Conservation (phyloP, 2,888 invertebrate genomes). For the Hirtodrosophila cameraria region DNA sequence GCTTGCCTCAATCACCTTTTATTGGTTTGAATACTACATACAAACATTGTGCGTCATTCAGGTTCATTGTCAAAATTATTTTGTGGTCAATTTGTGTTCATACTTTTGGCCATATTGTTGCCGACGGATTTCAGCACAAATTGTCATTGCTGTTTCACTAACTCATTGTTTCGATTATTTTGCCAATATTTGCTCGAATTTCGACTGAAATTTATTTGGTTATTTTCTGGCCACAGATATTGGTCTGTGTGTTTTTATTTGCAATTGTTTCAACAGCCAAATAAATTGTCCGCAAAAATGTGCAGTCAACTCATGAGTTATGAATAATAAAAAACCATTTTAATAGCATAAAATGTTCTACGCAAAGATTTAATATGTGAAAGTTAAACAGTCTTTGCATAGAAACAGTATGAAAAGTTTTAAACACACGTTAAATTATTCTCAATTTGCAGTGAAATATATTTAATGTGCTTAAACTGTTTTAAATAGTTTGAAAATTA, state of each 20-base stretch:
- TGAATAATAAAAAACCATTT: too few relatives aligned
- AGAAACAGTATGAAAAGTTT: too few relatives aligned
- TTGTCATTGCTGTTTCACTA: conserved; percentile 15
- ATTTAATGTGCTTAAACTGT: too few relatives aligned
- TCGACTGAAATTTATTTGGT: conserved; percentile 47
- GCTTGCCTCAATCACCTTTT: conserved; percentile 59
- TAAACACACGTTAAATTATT: too few relatives aligned
- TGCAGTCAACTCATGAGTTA: not conserved
- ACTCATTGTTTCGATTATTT: conserved; percentile 26
- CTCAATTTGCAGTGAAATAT: too few relatives aligned
- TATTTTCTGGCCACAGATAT: conserved; percentile 24
- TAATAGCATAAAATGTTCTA: too few relatives aligned
- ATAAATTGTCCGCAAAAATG: not conserved
- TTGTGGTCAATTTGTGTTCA: conserved; percentile 79
- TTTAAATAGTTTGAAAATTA: too few relatives aligned
- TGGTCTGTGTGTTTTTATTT: conserved; percentile 11
- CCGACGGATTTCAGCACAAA: conserved; percentile 28
- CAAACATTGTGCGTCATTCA: conserved; percentile 25
- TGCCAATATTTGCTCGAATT: conserved; percentile 6
- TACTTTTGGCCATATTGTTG: conserved; percentile 57
- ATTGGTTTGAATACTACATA: conserved; percentile 37
- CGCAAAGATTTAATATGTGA: too few relatives aligned
- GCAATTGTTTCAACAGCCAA: not conserved
- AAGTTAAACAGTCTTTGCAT: too few relatives aligned
- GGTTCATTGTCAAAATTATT: conserved; percentile 80